These are phyloP conservation scores for Alauda arvensis DNA, from an alignment of 2,797 vertebrate genomes.

Conservation along the genomic window DNA sequence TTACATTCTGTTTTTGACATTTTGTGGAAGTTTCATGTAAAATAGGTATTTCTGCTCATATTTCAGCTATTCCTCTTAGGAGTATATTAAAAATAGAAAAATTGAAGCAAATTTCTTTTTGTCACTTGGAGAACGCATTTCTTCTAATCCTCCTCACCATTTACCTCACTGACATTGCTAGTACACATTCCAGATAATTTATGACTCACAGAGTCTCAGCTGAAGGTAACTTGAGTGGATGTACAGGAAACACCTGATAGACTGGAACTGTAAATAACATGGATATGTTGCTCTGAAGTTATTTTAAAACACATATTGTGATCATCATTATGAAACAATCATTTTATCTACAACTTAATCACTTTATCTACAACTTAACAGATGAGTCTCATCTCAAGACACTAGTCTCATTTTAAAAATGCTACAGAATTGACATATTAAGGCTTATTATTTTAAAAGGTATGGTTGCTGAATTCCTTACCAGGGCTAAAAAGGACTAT, in stretches of 20 bases:
- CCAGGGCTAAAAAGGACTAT: slow-evolving; percentile 97
- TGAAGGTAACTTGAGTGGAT: neutral
- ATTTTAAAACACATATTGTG: neutral
- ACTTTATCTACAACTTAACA: neutral
- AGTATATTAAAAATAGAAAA: neutral
- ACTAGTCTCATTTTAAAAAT: neutral
- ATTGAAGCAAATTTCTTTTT: neutral
- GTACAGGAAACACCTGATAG: neutral
- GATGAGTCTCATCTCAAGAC: neutral
- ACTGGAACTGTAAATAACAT: neutral
- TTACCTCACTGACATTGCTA: neutral
- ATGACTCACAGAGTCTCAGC: neutral
- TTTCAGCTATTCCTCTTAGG: neutral
- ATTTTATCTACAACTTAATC: neutral
- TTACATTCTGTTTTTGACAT: slow-evolving; percentile 1
- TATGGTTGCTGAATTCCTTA: slow-evolving; percentile 68
- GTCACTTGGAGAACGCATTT: neutral
- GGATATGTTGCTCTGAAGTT: neutral
- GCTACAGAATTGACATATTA: neutral
- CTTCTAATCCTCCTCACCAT: neutral
- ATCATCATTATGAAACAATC: neutral
- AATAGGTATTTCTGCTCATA: neutral
- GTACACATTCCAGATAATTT: neutral
- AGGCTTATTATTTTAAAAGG: neutral
- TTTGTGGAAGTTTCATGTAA: neutral